A percentile compares a stretch with the other conserved stretches of the same genome.
Conservation (phyloP, 2,797 vertebrate genomes). For the Macropus fuliginosus region DNA sequence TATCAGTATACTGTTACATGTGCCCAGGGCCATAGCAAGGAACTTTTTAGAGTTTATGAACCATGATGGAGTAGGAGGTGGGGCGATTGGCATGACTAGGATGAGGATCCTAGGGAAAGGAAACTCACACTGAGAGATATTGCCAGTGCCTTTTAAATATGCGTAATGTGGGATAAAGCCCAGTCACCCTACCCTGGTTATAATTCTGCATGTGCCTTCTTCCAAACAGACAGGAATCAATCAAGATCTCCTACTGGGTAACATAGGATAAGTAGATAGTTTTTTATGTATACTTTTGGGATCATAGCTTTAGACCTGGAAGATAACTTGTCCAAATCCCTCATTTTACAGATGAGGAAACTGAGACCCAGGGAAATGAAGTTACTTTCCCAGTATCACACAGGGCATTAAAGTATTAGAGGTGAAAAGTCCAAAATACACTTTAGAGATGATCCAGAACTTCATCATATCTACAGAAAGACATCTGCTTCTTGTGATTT, state of each 20-base stretch:
- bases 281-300: background rate
- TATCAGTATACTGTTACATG: background rate
- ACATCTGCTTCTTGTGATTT: background rate
- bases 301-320: background rate
- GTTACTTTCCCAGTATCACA: background rate
- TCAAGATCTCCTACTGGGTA: background rate
- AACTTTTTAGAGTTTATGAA: background rate
- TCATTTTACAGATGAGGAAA: background rate
- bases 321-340: background rate
- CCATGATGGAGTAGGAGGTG: background rate
- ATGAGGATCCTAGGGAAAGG: background rate
- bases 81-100: background rate
- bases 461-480: background rate
- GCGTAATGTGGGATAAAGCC: background rate
- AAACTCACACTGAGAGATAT: background rate
- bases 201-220: background rate
- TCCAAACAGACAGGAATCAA: background rate
- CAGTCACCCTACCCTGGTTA: background rate
- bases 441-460: background rate
- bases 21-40: background rate
- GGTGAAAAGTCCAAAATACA: background rate
- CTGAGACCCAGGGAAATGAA: background rate
- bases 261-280: background rate
- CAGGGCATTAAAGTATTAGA: background rate
- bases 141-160: background rate